Evolutionary conservation across 1,140 invertebrate genomes (phyloP), one percentile per base, ranked within the genome.

Genomic region (Rhyzopertha dominica): DNA sequence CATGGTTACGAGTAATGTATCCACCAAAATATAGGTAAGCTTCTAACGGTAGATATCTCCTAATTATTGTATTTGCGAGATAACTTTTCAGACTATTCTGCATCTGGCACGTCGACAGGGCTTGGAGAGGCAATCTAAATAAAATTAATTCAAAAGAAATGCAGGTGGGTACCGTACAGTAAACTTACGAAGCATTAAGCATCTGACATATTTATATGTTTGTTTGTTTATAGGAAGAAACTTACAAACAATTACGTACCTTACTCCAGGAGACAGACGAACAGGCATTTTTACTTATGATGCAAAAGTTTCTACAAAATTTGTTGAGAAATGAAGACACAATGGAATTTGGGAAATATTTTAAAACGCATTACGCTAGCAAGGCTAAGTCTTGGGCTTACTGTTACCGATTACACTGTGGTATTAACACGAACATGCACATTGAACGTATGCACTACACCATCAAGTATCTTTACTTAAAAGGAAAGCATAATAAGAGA

Each of bases 101-200:
- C 19, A 43, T 30, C 5, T 45, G 34, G 47, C 42, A 45, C 20
- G 41, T 44, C 3, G 41, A 44, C 22, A 31, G 23, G n/a, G 30
- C 16, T 9, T 49, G 47, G 47, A 12, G 34, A 5, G 26, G 45
- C 37, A 45, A 49, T 31, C 17, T 49, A 2, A 0, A 13, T n/a
- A 47, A 47, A 23, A 43, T 54, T 34, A 12, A 20, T 4, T 12
- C 16, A 16, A 40, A 45, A 31, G 47, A 53, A 20, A 53, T 29
- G n/a, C 44, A 49, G 20, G 50, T 49, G 43, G 10, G 20, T 3
- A 45, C n/a, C n/a, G n/a, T n/a, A n/a, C n/a, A n/a, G n/a, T n/a
- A n/a, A n/a, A n/a, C n/a, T n/a, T n/a, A n/a, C n/a, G n/a, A n/a
- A n/a, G n/a, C n/a, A n/a, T n/a, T n/a, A n/a, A n/a, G n/a, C n/a